phyloP scores from a whole-genome alignment of 2,888 invertebrate genomes.

The Xanthia togata region DNA sequence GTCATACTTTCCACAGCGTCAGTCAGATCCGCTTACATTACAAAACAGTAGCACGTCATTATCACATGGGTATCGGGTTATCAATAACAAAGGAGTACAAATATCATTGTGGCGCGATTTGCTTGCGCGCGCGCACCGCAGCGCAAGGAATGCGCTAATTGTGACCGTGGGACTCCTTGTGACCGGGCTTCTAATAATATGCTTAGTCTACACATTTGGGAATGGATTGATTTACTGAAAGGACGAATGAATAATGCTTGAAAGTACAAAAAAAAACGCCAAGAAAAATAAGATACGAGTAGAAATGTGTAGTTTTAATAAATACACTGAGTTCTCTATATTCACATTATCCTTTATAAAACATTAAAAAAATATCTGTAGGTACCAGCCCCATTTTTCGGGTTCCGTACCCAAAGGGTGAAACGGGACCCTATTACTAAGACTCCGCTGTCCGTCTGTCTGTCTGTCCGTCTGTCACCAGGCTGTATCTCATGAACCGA shows the following conservation, averaged over 20 bases:
- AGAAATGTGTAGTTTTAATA: not conserved
- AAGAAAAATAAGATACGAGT: not conserved
- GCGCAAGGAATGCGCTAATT: conserved; percentile 56
- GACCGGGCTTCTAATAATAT: not conserved
- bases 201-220: not conserved
- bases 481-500: too few relatives aligned
- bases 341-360: not conserved
- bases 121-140: conserved; percentile 48
- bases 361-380: not conserved
- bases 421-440: too few relatives aligned
- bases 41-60: conserved; percentile 48
- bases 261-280: not conserved
- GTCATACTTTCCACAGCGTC: conserved; percentile 22
- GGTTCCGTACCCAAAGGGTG: too few relatives aligned
- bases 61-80: conserved; percentile 59
- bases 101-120: conserved; percentile 64
- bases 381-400: not conserved
- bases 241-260: not conserved
- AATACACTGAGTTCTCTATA: not conserved
- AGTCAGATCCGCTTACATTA: conserved; percentile 22
- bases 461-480: too few relatives aligned
- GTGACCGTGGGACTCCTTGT: conserved; percentile 58
- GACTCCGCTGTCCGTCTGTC: too few relatives aligned
- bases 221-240: not conserved
- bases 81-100: conserved; percentile 63